Percentiles rank a stretch among this genome's conserved stretches.
Evolutionary conservation across 1,140 invertebrate species (phyloP).

Genomic region (Hesperophylax magnus): DNA sequence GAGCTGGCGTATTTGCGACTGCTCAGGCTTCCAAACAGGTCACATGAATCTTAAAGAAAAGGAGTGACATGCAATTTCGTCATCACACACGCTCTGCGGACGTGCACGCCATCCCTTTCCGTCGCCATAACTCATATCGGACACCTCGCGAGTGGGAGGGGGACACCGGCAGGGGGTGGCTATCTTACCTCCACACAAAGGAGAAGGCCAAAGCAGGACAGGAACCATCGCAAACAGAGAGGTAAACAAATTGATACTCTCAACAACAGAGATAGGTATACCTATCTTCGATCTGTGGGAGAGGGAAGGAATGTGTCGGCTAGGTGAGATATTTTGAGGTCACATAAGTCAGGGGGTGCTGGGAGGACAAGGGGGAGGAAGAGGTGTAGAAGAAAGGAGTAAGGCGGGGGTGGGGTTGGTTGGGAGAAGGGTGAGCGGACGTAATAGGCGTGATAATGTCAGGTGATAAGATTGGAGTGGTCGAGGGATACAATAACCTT

Average conservation of each 20-base stretch:
- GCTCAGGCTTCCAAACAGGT: constrained; percentile 53
- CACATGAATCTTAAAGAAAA: constrained; percentile 58
- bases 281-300: constrained; percentile 9
- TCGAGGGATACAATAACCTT: constrained; percentile 55
- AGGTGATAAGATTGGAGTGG: constrained; percentile 54
- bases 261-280: constrained; percentile 24
- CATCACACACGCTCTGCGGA: constrained; percentile 57
- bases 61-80: constrained; percentile 58
- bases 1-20: not conserved
- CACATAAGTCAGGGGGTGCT: not conserved
- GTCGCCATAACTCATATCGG: constrained; percentile 58
- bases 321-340: constrained; percentile 39
- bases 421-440: constrained; percentile 32
- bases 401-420: not conserved
- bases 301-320: constrained; percentile 12
- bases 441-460: constrained; percentile 56
- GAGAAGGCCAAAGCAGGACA: constrained; percentile 20
- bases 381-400: not conserved
- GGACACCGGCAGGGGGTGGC: constrained; percentile 37
- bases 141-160: constrained; percentile 49
- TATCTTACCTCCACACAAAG: constrained; percentile 27
- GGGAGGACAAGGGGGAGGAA: not conserved
- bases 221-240: constrained; percentile 42
- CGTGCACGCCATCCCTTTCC: constrained; percentile 57
- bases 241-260: constrained; percentile 45